Base-by-base conservation (phyloP, 2,797 vertebrate species). In the Fratercula arctica region DNA sequence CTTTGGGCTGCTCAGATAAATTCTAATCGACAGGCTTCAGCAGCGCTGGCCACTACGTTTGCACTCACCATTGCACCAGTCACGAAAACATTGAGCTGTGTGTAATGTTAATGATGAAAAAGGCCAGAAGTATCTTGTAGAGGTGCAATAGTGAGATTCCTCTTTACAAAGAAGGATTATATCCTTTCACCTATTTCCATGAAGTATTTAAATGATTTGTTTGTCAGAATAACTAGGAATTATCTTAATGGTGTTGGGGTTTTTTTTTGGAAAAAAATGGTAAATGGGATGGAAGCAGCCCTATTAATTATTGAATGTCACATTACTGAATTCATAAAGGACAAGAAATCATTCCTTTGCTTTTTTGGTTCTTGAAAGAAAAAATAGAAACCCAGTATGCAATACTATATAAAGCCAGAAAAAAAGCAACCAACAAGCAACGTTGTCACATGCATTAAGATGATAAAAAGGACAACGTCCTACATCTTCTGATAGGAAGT, bases 1-100 rank as follows among this genome's bases (percentile, higher is more conserved):
- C 37, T 85, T 64, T 80, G 87, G 66, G 23, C 45, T 81, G 69
- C 57, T 87, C 39, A 61, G 69, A 94, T 75, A 91, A 94, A 93
- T 95, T 79, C 80, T 70, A 90, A 90, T 54, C 0, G 33, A 89
- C 74, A 84, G 66, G 54, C 51, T 91, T 84, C 59, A 78, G 76
- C 73, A 84, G 61, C 66, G 45, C 19, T 1, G 25, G 50, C 24
- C 61, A 25, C 46, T 64, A 25, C 33, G 16, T 1, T 3, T 46
- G 31, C 13, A 20, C 39, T 87, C 37, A 18, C 33, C 48, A 26
- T 11, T 59, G 57, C 45, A 37, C 2, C 1, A 0, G 25, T 56
- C 69, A 75, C 57, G 37, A 60, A 59, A 83, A 57, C 56, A 28
- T 3, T 68, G 60, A 85, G 24, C 63, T 70, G 11, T 25, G 18